phyloP scores from a whole-genome alignment of 2,113 vertebrate genomes.

The Bambusicola thoracicus region DNA sequence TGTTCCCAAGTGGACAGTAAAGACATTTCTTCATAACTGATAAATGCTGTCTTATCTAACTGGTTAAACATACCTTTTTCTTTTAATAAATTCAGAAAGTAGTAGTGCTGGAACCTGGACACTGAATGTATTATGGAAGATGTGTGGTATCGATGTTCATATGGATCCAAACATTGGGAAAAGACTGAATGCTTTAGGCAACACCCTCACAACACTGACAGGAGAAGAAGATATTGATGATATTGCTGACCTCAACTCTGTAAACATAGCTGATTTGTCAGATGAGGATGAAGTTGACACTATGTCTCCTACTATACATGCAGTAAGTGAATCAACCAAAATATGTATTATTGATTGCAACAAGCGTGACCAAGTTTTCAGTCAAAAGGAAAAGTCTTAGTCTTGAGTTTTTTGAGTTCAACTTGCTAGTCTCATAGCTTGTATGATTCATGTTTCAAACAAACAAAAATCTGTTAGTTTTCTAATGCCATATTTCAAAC shows the following conservation, averaged over 20 bases:
- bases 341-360: not conserved
- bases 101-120: slow-evolving; percentile 98
- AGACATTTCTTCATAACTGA: not conserved
- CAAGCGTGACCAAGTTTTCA: not conserved
- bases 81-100: slow-evolving; percentile 82
- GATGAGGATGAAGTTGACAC: slow-evolving; percentile 93
- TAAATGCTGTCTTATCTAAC: not conserved
- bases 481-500: not conserved
- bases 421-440: not conserved
- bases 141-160: slow-evolving; percentile 98
- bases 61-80: not conserved
- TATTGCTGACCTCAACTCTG: slow-evolving; percentile 92
- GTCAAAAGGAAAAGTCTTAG: not conserved
- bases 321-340: slow-evolving; percentile 79
- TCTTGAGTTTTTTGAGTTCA: not conserved
- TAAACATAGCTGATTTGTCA: slow-evolving; percentile 91
- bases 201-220: slow-evolving; percentile 94
- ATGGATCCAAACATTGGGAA: slow-evolving; percentile 99
- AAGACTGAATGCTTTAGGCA: slow-evolving; percentile 92
- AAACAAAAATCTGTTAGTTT: not conserved
- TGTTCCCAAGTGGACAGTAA: not conserved
- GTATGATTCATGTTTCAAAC: not conserved
- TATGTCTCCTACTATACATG: slow-evolving; percentile 90
- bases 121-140: slow-evolving; percentile 97
- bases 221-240: slow-evolving; percentile 96